Conservation (phyloP, 2,888 invertebrate genomes). For the Diploptera punctata region DNA sequence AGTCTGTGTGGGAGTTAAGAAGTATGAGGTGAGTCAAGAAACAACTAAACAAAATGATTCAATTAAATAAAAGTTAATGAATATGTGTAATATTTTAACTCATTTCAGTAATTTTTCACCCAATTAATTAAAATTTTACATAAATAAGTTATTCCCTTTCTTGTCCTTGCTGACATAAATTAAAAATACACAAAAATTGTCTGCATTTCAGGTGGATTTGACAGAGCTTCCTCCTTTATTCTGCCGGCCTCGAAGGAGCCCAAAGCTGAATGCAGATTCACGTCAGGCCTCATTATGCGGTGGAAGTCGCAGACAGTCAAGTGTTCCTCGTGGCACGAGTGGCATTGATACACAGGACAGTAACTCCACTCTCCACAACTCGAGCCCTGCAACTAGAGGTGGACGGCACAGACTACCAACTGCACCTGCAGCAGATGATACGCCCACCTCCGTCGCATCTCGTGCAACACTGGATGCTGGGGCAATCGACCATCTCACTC, state of each 20-base stretch:
- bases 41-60: too few species aligned
- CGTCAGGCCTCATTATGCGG: constrained; percentile 78
- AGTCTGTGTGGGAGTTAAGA: too few species aligned
- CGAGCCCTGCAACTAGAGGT: constrained; percentile 57
- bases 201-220: constrained; percentile 59
- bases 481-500: not conserved
- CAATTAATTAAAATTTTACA: too few species aligned
- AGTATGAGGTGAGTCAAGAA: too few species aligned
- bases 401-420: constrained; percentile 58
- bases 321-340: constrained; percentile 62
- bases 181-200: too few species aligned
- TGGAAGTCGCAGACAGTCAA: constrained; percentile 70
- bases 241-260: constrained; percentile 81
- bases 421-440: constrained; percentile 49
- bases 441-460: constrained; percentile 21
- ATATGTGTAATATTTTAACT: too few species aligned
- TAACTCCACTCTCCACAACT: constrained; percentile 60
- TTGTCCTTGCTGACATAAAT: too few species aligned
- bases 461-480: constrained; percentile 30
- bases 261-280: constrained; percentile 77
- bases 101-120: too few species aligned
- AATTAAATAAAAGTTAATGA: too few species aligned
- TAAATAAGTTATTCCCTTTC: too few species aligned
- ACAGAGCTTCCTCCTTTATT: constrained; percentile 80
- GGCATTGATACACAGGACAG: constrained; percentile 61